phyloP scores from a whole-genome alignment of 2,888 invertebrate genomes.

The Athripsodes cinereus region DNA sequence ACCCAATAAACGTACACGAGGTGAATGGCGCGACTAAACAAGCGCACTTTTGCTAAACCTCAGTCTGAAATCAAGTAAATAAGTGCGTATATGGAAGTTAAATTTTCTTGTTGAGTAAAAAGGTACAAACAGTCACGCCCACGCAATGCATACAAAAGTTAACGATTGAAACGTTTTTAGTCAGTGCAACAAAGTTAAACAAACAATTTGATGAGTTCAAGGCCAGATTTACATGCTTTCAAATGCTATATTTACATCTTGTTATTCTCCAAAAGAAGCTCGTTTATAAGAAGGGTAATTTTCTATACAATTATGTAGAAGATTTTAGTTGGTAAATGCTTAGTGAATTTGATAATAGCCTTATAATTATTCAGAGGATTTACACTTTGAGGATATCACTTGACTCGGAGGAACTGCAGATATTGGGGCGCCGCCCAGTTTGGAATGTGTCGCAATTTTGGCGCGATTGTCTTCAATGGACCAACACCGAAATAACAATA shows the following conservation, averaged over 20 bases:
- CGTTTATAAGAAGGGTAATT: conserved; percentile 5
- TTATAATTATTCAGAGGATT: not conserved
- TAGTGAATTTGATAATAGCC: not conserved
- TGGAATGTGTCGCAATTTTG: conserved; percentile 19
- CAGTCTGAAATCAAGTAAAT: not conserved
- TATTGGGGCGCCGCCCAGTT: conserved; percentile 17
- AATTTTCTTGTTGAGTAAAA: not conserved
- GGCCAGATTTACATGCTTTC: not conserved
- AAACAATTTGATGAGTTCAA: not conserved
- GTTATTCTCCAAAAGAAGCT: not conserved
- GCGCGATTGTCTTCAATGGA: conserved; percentile 7
- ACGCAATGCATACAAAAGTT: not conserved
- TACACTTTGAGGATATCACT: conserved; percentile 2
- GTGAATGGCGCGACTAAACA: conserved; percentile 18
- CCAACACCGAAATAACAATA: not conserved
- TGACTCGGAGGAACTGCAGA: conserved; percentile 18
- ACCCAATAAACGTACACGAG: conserved; percentile 7
- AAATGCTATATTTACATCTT: not conserved
- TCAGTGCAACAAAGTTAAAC: not conserved
- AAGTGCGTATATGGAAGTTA: not conserved
- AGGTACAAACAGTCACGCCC: not conserved
- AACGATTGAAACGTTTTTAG: not conserved
- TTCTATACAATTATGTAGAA: not conserved
- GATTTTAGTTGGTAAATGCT: too few relatives aligned
- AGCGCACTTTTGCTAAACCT: conserved; percentile 10